Conservation (phyloP, 2,113 vertebrate genomes). For the Nyctereutes procyonoides region DNA sequence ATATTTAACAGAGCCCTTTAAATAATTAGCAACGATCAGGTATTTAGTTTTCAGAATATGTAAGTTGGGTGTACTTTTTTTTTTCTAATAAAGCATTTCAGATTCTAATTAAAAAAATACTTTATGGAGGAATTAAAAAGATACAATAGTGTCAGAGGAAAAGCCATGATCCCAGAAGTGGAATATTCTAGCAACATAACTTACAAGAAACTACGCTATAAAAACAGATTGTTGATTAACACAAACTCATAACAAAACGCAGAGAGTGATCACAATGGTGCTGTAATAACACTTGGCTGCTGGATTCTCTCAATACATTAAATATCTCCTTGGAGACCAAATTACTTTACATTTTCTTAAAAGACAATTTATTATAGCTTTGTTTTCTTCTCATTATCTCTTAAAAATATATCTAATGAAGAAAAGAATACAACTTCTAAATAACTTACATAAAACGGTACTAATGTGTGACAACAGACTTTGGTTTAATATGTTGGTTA, state of each 20-base stretch:
- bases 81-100: slow-evolving; percentile 79
- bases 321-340: slow-evolving; percentile 82
- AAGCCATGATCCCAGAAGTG: slow-evolving; percentile 79
- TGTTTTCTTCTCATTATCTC: slow-evolving; percentile 83
- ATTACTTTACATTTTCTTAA: slow-evolving; percentile 83
- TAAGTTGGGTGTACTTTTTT: slow-evolving; percentile 63
- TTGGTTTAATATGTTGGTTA: slow-evolving; percentile 65
- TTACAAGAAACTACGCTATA: slow-evolving; percentile 80
- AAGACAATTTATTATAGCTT: slow-evolving; percentile 84
- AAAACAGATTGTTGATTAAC: slow-evolving; percentile 84
- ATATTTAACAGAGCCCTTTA: slow-evolving; percentile 72
- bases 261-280: slow-evolving; percentile 72
- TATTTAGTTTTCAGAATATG: slow-evolving; percentile 81
- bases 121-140: slow-evolving; percentile 82
- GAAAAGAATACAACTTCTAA: slow-evolving; percentile 79
- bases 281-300: slow-evolving; percentile 79
- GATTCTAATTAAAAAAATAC: slow-evolving; percentile 84
- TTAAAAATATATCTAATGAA: slow-evolving; percentile 81
- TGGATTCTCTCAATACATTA: slow-evolving; percentile 82
- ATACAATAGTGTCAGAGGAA: slow-evolving; percentile 79
- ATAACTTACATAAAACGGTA: slow-evolving; percentile 75
- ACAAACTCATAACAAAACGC: slow-evolving; percentile 80
- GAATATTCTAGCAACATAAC: slow-evolving; percentile 80
- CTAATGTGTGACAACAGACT: slow-evolving; percentile 70
- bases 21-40: slow-evolving; percentile 76